Conservation (phyloP, 2,797 vertebrate genomes). For the Pseudomugil gertrudae region DNA sequence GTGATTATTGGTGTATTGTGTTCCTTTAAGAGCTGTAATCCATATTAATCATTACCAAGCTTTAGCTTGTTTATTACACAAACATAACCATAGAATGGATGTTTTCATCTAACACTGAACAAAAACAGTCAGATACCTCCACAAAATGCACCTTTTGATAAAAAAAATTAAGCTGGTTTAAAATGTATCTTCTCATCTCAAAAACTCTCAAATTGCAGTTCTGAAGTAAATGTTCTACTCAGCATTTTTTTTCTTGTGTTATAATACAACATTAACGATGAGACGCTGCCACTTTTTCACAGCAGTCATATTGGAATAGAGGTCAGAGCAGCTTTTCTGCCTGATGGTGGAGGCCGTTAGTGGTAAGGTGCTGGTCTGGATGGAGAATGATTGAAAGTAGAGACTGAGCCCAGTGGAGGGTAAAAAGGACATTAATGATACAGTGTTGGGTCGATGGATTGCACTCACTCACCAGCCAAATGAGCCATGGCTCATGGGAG, state of each 20-base stretch:
- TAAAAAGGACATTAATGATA: conserved; percentile 66
- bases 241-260: neutral
- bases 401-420: conserved; percentile 47
- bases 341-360: conserved; percentile 15
- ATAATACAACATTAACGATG: neutral
- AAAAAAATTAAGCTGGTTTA: neutral
- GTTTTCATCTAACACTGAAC: neutral
- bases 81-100: neutral
- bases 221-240: neutral
- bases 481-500: conserved; percentile 39
- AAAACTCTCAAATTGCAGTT: neutral
- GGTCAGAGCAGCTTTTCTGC: conserved; percentile 21
- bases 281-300: conserved; percentile 13
- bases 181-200: neutral
- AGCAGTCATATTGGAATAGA: conserved; percentile 2
- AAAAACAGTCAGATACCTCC: neutral
- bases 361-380: conserved; percentile 4
- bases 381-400: conserved; percentile 42
- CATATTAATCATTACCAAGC: too few relatives aligned
- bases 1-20: neutral
- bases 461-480: conserved; percentile 66
- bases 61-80: neutral
- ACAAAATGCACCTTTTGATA: neutral
- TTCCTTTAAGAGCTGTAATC: neutral
- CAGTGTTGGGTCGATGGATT: conserved; percentile 57